phyloP scores from a whole-genome alignment of 2,113 vertebrate species.

The Pelecanoides urinatrix region DNA sequence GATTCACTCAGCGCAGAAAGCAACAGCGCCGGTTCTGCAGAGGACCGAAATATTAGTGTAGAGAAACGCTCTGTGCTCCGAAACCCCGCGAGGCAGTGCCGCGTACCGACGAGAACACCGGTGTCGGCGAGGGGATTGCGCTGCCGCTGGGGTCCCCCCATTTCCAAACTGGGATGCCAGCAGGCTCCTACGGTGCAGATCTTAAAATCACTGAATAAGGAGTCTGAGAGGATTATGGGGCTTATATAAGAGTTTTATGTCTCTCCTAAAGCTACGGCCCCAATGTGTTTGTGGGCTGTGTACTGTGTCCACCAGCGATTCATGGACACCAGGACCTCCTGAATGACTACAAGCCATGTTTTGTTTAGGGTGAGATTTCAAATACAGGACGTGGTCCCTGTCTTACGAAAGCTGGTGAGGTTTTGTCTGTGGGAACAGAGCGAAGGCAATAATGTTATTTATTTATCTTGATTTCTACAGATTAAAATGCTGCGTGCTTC shows the following conservation, averaged over 20 bases:
- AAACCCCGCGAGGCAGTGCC: background rate
- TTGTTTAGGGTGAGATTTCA: background rate
- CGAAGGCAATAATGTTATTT: background rate
- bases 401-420: background rate
- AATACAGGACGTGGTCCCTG: background rate
- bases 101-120: rapidly evolving
- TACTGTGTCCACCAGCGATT: background rate
- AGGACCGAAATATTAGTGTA: background rate
- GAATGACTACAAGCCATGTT: background rate
- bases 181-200: background rate
- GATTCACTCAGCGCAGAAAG: constrained; percentile 37
- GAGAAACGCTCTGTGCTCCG: background rate
- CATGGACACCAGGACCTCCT: background rate
- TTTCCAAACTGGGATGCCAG: background rate
- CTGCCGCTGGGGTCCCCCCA: background rate
- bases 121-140: rapidly evolving
- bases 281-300: background rate
- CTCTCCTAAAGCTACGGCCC: background rate
- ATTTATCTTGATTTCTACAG: background rate
- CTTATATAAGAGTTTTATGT: constrained; percentile 57
- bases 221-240: constrained; percentile 49
- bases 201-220: constrained; percentile 38
- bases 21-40: background rate
- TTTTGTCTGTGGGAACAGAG: background rate
- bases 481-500: background rate